Conservation (phyloP, 1,140 invertebrate species). For the Pemphigus obesinymphae region DNA sequence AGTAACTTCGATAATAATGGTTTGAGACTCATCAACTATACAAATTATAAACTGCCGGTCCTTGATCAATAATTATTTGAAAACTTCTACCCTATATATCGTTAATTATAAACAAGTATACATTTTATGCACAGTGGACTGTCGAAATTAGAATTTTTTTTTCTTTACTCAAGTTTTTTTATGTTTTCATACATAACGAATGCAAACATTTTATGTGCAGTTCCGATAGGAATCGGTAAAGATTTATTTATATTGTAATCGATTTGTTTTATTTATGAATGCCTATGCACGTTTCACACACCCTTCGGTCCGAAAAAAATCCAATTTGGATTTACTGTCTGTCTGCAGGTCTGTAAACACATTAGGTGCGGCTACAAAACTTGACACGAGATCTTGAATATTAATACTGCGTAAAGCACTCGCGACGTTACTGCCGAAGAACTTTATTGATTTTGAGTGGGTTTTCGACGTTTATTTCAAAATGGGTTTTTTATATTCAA, state of each 20-base stretch:
- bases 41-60: too few relatives aligned
- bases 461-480: not conserved
- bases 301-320: slow-evolving; percentile 9
- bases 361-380: not conserved
- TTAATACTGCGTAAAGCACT: slow-evolving; percentile 8
- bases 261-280: not conserved
- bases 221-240: too few relatives aligned
- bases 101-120: too few relatives aligned
- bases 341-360: not conserved
- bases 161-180: too few relatives aligned
- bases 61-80: too few relatives aligned
- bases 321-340: slow-evolving; percentile 22
- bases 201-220: too few relatives aligned
- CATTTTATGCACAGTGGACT: too few relatives aligned
- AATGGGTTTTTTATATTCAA: not conserved
- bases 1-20: too few relatives aligned
- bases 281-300: not conserved
- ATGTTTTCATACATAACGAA: too few relatives aligned
- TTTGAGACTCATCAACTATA: too few relatives aligned
- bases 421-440: not conserved
- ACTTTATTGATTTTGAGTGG: not conserved
- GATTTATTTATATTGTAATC: slow-evolving; percentile 14
- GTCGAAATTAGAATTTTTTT: too few relatives aligned
- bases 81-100: too few relatives aligned
- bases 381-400: slow-evolving; percentile 3